These are phyloP conservation scores for Volucella inanis DNA, from an alignment of 2,888 invertebrate genomes.

Conservation along the genomic window DNA sequence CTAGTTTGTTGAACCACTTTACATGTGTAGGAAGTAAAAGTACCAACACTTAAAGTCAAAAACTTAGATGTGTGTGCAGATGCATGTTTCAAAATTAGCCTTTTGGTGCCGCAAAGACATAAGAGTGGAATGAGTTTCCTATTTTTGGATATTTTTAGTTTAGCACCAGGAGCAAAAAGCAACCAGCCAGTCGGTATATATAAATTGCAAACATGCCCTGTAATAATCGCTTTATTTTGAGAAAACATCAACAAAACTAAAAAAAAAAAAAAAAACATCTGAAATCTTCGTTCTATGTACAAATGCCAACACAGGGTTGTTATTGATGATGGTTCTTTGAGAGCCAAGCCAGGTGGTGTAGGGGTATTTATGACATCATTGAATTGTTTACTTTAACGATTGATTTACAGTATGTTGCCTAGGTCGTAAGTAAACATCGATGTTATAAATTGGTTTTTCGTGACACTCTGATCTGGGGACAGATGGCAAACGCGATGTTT, in stretches of 20 bases:
- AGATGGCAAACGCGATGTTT: too few species aligned
- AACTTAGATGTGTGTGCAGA: constrained; percentile 40
- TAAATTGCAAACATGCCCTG: constrained; percentile 50
- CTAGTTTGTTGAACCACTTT: constrained; percentile 40
- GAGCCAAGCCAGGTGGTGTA: constrained; percentile 41
- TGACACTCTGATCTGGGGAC: background rate
- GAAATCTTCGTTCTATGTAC: background rate
- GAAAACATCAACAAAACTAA: background rate
- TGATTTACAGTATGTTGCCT: constrained; percentile 37
- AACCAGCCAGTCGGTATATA: constrained; percentile 14
- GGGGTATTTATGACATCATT: constrained; percentile 57
- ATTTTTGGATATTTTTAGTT: constrained; percentile 45
- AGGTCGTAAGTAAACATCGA: constrained; percentile 44
- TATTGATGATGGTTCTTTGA: constrained; percentile 36
- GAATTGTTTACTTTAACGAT: constrained; percentile 57
- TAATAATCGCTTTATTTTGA: constrained; percentile 49
- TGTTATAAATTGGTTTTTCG: constrained; percentile 45
- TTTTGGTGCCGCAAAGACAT: constrained; percentile 36
- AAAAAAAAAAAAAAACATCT: background rate
- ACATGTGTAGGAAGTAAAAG: constrained; percentile 5
- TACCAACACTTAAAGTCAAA: constrained; percentile 13
- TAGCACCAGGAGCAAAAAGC: constrained; percentile 40
- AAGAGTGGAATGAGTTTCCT: constrained; percentile 36
- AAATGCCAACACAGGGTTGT: background rate
- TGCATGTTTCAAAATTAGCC: constrained; percentile 60